Evolutionary conservation across 2,797 vertebrate species (phyloP).

Genomic region (Sarcoramphus papa): DNA sequence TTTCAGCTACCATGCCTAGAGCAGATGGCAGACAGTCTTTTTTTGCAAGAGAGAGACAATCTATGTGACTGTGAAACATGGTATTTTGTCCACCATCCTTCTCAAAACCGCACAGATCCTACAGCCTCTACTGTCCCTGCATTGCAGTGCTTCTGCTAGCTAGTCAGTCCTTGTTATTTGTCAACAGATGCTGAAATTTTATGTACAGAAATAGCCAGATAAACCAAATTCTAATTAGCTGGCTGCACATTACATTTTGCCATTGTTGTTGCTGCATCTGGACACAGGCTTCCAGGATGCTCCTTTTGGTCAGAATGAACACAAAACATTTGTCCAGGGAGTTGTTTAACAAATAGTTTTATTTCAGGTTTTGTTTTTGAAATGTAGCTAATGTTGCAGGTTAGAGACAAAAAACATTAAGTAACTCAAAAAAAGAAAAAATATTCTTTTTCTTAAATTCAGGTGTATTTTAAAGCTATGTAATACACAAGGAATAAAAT

Average conservation of each 20-base stretch:
- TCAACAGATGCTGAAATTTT: not conserved
- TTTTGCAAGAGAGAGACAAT: not conserved
- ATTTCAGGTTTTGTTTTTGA: not conserved
- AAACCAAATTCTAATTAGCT: not conserved
- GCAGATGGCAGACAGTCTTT: not conserved
- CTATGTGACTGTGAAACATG: not conserved
- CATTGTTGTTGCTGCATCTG: not conserved
- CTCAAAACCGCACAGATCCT: not conserved
- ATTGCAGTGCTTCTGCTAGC: not conserved
- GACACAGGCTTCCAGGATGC: not conserved
- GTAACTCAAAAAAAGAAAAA: not conserved
- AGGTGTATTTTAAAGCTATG: not conserved
- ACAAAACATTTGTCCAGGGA: not conserved
- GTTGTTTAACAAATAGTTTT: not conserved
- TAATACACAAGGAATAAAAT: not conserved
- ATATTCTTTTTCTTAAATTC: not conserved
- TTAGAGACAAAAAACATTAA: not conserved
- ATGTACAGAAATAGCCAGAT: not conserved
- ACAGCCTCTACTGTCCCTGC: not conserved
- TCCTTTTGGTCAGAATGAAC: not conserved
- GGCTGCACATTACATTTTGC: not conserved
- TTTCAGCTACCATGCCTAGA: not conserved
- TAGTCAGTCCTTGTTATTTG: not conserved
- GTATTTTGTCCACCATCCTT: not conserved
- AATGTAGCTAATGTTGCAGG: not conserved